Evolutionary conservation across 2,113 vertebrate genomes (phyloP).

Genomic region (Phylloscopus trochiloides): DNA sequence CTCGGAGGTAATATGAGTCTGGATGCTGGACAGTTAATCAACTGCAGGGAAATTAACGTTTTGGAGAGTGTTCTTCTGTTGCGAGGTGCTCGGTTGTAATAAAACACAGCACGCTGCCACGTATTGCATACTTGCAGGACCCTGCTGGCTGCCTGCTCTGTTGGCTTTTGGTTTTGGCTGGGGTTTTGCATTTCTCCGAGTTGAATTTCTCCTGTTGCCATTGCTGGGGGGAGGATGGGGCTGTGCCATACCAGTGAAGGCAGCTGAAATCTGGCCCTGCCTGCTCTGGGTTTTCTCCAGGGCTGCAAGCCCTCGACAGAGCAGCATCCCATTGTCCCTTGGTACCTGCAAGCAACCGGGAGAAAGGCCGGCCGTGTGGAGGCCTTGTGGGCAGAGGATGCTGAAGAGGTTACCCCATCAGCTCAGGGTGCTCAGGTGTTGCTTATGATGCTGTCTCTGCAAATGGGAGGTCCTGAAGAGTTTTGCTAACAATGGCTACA

Average conservation of each 20-base stretch:
- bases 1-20: background rate
- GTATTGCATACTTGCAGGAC: background rate
- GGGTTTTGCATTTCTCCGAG: background rate
- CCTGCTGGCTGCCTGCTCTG: background rate
- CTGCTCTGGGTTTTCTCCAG: background rate
- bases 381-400: background rate
- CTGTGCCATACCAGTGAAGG: accelerated
- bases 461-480: background rate
- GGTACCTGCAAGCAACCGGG: accelerated
- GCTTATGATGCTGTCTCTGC: background rate
- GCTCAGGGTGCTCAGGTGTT: background rate
- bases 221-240: background rate
- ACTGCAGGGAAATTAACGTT: background rate
- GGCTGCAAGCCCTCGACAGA: accelerated
- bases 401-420: background rate
- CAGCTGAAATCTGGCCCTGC: background rate
- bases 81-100: background rate
- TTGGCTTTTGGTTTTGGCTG: conserved; percentile 31
- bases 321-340: accelerated
- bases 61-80: background rate
- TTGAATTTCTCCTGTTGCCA: background rate
- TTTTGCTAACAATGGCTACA: background rate
- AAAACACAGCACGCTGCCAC: background rate
- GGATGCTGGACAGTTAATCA: conserved; percentile 29
- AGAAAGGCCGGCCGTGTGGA: background rate